These are phyloP conservation scores for Baccha elongata DNA, from an alignment of 2,888 invertebrate species.

Conservation along the genomic window DNA sequence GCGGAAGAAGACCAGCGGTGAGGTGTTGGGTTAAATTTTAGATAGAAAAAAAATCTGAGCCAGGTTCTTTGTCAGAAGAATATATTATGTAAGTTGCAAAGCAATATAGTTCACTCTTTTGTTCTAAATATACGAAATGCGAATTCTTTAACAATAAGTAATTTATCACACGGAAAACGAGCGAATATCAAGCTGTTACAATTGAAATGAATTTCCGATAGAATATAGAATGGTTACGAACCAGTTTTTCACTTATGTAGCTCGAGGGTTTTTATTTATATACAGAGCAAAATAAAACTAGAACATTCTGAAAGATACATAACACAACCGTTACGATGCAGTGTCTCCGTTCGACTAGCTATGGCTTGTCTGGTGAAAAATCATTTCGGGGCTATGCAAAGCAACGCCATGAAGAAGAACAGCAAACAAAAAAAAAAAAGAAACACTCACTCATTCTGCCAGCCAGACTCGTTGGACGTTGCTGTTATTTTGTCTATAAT, in stretches of 20 bases:
- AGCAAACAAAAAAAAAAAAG: neutral
- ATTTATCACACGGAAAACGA: conserved; percentile 3
- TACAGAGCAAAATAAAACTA: conserved; percentile 10
- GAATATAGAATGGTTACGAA: neutral
- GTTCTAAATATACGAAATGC: conserved; percentile 1
- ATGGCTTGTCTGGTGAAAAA: conserved; percentile 11
- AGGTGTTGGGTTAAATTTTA: neutral
- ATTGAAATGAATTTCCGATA: neutral
- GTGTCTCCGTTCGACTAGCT: conserved; percentile 55
- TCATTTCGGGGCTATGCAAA: neutral
- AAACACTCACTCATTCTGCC: neutral
- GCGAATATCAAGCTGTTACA: too few relatives aligned
- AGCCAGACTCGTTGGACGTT: neutral
- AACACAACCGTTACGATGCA: conserved; percentile 43
- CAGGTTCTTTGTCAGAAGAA: conserved; percentile 25
- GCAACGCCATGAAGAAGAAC: neutral
- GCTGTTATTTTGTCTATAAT: neutral
- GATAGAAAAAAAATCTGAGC: conserved; percentile 14
- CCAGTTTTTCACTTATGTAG: neutral
- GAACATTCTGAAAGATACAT: conserved; percentile 3
- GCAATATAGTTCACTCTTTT: conserved; percentile 31
- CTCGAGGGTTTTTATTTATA: conserved; percentile 7
- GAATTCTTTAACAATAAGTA: neutral
- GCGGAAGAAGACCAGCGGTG: conserved; percentile 4
- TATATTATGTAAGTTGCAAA: conserved; percentile 67